Percentiles rank a stretch among this genome's conserved stretches.
These are phyloP conservation scores for Trypoxylus dichotomus DNA, from an alignment of 1,140 invertebrate genomes.

Conservation along the genomic window DNA sequence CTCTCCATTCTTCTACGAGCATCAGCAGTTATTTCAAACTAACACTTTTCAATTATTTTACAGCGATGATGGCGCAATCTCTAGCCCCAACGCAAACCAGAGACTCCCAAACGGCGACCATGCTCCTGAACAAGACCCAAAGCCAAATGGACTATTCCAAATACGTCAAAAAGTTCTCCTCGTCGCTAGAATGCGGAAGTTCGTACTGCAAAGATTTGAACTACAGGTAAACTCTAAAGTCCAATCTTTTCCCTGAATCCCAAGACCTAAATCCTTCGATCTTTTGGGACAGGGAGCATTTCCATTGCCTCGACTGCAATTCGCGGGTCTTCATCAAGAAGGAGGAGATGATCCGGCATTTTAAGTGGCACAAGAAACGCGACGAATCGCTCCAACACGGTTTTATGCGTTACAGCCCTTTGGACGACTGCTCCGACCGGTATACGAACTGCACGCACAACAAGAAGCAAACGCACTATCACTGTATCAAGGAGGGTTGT, in stretches of 20 bases:
- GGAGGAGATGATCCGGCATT: slow-evolving; percentile 98
- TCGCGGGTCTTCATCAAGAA: slow-evolving; percentile 92
- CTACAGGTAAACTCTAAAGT: slow-evolving; percentile 56
- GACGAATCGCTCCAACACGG: slow-evolving; percentile 96
- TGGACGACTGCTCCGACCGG: slow-evolving; percentile 77
- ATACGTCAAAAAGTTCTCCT: slow-evolving; percentile 78
- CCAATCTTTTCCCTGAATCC: not conserved
- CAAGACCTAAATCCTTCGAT: slow-evolving; percentile 32
- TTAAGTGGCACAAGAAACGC: slow-evolving; percentile 99
- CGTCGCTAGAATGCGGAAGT: slow-evolving; percentile 75
- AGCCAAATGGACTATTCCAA: slow-evolving; percentile 73
- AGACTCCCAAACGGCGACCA: slow-evolving; percentile 43
- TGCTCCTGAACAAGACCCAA: slow-evolving; percentile 53
- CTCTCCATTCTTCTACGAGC: not conserved
- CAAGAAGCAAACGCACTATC: slow-evolving; percentile 96
- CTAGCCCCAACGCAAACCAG: slow-evolving; percentile 42
- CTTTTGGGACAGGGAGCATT: slow-evolving; percentile 79
- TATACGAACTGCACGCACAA: slow-evolving; percentile 81
- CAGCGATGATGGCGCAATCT: slow-evolving; percentile 60
- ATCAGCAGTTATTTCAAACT: too few species aligned
- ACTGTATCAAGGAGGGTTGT: slow-evolving; percentile 94
- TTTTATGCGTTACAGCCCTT: slow-evolving; percentile 82
- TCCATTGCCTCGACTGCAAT: slow-evolving; percentile 93
- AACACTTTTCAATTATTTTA: slow-evolving; percentile 34
- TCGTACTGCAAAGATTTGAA: slow-evolving; percentile 79